Conservation (phyloP, 2,113 vertebrate genomes). For the Chaetorhynchus papuensis region DNA sequence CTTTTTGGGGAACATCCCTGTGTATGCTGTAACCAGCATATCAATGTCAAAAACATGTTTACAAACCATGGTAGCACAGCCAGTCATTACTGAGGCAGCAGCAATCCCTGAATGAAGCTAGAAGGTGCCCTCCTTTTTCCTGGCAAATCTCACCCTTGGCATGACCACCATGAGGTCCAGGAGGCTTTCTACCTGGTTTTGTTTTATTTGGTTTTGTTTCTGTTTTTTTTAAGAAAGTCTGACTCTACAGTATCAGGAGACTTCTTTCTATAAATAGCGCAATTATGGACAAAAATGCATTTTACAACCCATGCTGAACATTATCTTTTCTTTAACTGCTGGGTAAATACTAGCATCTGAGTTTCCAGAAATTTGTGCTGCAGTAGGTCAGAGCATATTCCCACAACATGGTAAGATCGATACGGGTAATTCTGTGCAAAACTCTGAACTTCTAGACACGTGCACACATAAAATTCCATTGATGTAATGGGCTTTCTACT, state of each 20-base stretch:
- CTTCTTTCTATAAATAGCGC: neutral
- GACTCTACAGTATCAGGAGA: neutral
- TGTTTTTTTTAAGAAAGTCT: neutral
- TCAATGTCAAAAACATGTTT: neutral
- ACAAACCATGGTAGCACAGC: neutral
- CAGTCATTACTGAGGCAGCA: neutral
- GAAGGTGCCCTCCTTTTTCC: accelerated
- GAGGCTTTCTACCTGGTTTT: neutral
- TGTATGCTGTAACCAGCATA: neutral
- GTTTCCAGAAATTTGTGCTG: neutral
- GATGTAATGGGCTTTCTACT: neutral
- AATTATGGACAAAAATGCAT: neutral
- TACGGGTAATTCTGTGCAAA: neutral
- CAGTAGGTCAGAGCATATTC: neutral
- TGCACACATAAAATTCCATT: neutral
- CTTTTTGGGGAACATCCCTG: neutral
- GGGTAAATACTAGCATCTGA: neutral
- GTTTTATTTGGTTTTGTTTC: accelerated
- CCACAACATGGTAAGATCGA: neutral
- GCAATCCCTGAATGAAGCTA: neutral
- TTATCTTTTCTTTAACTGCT: neutral
- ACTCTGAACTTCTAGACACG: accelerated
- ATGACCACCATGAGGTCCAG: neutral
- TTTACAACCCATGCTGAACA: neutral
- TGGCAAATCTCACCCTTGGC: neutral